phyloP scores from a whole-genome alignment of 2,797 vertebrate genomes.

The Glossophaga mutica region DNA sequence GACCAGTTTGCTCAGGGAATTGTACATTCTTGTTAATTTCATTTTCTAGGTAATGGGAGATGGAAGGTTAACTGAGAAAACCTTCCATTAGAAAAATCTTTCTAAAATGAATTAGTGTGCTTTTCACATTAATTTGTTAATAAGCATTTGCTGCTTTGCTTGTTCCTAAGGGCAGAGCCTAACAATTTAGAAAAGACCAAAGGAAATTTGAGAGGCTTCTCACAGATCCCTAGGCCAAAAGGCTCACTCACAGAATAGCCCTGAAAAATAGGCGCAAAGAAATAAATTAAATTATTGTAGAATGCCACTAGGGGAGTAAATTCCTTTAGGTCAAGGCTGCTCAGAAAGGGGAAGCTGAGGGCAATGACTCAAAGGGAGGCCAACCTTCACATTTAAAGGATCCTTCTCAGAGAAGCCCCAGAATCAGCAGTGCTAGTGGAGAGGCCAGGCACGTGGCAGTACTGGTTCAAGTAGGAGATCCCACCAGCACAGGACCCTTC shows the following conservation, averaged over 20 bases:
- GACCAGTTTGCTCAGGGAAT: slow-evolving; percentile 17
- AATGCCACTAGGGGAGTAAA: neutral
- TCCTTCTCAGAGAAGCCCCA: neutral
- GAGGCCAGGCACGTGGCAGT: neutral
- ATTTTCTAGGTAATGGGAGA: slow-evolving; percentile 54
- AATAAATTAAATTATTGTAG: slow-evolving; percentile 14
- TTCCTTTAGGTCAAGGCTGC: neutral
- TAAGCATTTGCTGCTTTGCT: neutral
- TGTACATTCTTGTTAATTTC: slow-evolving; percentile 42
- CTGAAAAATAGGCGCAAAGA: neutral
- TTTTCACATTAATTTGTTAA: slow-evolving; percentile 53
- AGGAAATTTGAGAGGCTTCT: slow-evolving; percentile 23
- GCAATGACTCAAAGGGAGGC: neutral
- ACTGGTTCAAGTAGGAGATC: neutral
- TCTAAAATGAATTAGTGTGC: slow-evolving; percentile 39
- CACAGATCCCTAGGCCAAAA: neutral
- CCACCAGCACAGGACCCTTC: neutral
- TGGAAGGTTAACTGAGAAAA: slow-evolving; percentile 51
- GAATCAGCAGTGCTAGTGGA: neutral
- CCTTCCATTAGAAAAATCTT: slow-evolving; percentile 34
- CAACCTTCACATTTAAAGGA: neutral
- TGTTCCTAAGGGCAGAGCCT: slow-evolving; percentile 26
- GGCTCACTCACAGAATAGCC: neutral
- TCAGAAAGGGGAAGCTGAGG: neutral
- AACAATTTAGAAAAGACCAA: slow-evolving; percentile 22